A percentile compares a stretch with the other conserved stretches of the same genome.
phyloP scores from a whole-genome alignment of 2,797 vertebrate genomes.

The Microcaecilia unicolor region DNA sequence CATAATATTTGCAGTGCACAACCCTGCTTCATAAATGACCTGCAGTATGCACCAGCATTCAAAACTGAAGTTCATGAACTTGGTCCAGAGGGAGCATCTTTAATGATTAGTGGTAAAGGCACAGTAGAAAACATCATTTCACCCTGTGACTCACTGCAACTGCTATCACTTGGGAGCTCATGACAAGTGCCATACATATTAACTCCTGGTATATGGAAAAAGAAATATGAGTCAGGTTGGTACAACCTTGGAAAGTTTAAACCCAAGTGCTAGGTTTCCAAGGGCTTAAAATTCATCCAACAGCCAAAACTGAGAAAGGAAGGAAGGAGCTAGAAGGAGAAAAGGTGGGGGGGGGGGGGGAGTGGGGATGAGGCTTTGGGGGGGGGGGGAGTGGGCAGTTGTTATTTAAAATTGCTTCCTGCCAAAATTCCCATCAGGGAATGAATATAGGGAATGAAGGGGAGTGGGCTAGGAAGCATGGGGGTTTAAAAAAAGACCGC shows the following conservation, averaged over 20 bases:
- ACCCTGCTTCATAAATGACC: neutral
- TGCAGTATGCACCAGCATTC: neutral
- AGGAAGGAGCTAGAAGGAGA: too few relatives aligned
- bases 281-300: too few relatives aligned
- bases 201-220: conserved; percentile 15
- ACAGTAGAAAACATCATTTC: conserved; percentile 2
- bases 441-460: too few relatives aligned
- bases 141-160: conserved; percentile 1
- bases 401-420: too few relatives aligned
- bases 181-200: conserved; percentile 7
- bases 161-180: conserved; percentile 1
- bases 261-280: too few relatives aligned
- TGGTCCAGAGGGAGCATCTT: conserved; percentile 6
- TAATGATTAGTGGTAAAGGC: conserved; percentile 5
- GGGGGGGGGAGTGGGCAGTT: too few relatives aligned
- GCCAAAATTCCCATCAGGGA: too few relatives aligned
- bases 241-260: conserved; percentile 31
- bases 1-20: neutral
- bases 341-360: too few relatives aligned
- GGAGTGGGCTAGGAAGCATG: too few relatives aligned
- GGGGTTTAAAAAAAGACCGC: too few relatives aligned
- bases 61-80: conserved; percentile 13
- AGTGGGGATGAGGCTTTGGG: too few relatives aligned
- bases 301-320: too few relatives aligned
- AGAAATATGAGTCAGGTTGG: conserved; percentile 13